Base-by-base conservation (phyloP, 2,797 vertebrate species). In the Sebastes cheni region DNA sequence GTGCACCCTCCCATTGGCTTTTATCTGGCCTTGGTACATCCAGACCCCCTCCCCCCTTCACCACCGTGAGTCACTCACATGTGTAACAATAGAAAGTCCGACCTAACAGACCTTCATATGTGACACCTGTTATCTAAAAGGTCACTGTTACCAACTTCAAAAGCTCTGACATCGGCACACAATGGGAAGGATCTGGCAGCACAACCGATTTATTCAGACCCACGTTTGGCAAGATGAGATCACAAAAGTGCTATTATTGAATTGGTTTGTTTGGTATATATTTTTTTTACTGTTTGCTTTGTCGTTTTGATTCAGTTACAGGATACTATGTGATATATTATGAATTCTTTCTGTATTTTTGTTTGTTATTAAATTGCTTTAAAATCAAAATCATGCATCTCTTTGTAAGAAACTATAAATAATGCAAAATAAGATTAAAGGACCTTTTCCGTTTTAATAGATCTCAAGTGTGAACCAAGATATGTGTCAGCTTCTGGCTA, bases 61-160 rank as follows among this genome's bases (percentile, higher is more conserved):
- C 27, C 30, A 1, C 56, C 54, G 62, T 23, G 62, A 77, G 54
- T 75, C 67, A 56, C 69, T 83, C 72, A 36, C 71, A 67, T 79
- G 70, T 79, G 70, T 73, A 89, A 89, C 91, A 90, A 90, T 87
- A 88, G 84, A 89, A 64, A 71, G 36, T 29, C 46, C 1, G 6
- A 59, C 71, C 83, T 85, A 80, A 85, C 81, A 88, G 86, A 77
- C 79, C 89, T 86, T 80, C 85, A 87, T 75, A 88, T 56, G 54
- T 89, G 91, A 91, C 87, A 89, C 91, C 82, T 88, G 89, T 88
- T 89, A 89, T 91, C 86, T 83, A 16, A 91, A 88, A 88, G 89
- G 89, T 92, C 91, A 85, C 76, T 78, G 73, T 86, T 87, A 84
- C 67, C 67, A 81, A 61, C 75, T 67, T 50, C 30, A 61, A 80